Evolutionary conservation across 1,140 invertebrate species (phyloP).

Genomic region (Trichomalopsis sarcophagae): DNA sequence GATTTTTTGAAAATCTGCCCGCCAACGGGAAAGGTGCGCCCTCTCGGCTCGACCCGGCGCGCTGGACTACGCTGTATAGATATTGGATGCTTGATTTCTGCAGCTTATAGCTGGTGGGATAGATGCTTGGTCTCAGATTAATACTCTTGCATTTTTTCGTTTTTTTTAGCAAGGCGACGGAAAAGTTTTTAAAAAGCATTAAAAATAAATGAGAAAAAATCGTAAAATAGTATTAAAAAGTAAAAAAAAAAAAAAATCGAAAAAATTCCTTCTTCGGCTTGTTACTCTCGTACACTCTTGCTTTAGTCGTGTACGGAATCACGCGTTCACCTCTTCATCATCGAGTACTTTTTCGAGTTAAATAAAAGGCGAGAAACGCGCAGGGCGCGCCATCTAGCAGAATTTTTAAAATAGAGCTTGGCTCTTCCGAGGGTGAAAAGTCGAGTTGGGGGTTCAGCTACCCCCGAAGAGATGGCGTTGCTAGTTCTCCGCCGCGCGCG

Average conservation of each 20-base stretch:
- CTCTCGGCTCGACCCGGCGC: constrained; percentile 32
- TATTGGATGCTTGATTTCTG: neutral
- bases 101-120: neutral
- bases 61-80: neutral
- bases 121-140: too few species aligned
- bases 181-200: neutral
- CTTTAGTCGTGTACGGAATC: too few species aligned
- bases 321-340: neutral
- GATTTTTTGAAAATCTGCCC: constrained; percentile 72
- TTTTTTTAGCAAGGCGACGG: too few species aligned
- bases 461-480: constrained; percentile 62
- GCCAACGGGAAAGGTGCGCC: constrained; percentile 63
- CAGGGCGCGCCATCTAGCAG: constrained; percentile 60
- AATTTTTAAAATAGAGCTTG: constrained; percentile 58
- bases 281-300: too few species aligned
- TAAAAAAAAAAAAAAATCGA: too few species aligned
- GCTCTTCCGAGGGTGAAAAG: constrained; percentile 47
- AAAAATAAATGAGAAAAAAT: constrained; percentile 39
- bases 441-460: constrained; percentile 53
- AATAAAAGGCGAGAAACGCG: constrained; percentile 31
- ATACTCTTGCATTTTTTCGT: too few species aligned
- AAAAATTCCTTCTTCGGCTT: too few species aligned
- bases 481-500: constrained; percentile 15
- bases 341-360: constrained; percentile 24
- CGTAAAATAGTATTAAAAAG: too few species aligned